Conservation (phyloP, 2,888 invertebrate species). For the Tridacna gigas region DNA sequence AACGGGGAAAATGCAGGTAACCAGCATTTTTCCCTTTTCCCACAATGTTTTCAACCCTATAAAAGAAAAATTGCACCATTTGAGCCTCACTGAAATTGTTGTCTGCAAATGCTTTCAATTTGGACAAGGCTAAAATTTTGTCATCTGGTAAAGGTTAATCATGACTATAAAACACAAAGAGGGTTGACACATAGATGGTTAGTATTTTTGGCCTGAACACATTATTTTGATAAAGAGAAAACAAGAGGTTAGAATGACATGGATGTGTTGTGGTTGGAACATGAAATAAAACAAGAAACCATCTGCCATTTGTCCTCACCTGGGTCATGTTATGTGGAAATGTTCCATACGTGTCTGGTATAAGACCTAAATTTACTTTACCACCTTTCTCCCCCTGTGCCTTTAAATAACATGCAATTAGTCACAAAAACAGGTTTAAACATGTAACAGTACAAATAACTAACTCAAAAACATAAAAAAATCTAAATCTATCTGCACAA, state of each 20-base stretch:
- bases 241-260: slow-evolving; percentile 2
- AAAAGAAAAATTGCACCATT: too few species aligned
- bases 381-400: slow-evolving; percentile 59
- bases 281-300: neutral
- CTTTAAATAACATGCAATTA: slow-evolving; percentile 46
- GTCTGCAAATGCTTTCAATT: too few species aligned
- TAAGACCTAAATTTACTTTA: slow-evolving; percentile 64
- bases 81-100: too few species aligned
- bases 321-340: slow-evolving; percentile 55
- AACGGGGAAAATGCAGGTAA: too few species aligned
- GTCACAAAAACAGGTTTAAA: slow-evolving; percentile 31
- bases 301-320: slow-evolving; percentile 38
- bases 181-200: too few species aligned
- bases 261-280: neutral
- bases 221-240: too few species aligned
- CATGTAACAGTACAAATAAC: neutral
- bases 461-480: neutral
- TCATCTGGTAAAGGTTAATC: too few species aligned
- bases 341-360: slow-evolving; percentile 65
- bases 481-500: neutral
- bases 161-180: too few species aligned
- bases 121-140: too few species aligned
- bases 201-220: too few species aligned
- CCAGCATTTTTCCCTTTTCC: too few species aligned
- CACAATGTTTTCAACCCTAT: too few species aligned